Percentiles rank a stretch among this genome's conserved stretches.
Evolutionary conservation across 1,140 invertebrate species (phyloP).

Genomic region (Orius laevigatus): DNA sequence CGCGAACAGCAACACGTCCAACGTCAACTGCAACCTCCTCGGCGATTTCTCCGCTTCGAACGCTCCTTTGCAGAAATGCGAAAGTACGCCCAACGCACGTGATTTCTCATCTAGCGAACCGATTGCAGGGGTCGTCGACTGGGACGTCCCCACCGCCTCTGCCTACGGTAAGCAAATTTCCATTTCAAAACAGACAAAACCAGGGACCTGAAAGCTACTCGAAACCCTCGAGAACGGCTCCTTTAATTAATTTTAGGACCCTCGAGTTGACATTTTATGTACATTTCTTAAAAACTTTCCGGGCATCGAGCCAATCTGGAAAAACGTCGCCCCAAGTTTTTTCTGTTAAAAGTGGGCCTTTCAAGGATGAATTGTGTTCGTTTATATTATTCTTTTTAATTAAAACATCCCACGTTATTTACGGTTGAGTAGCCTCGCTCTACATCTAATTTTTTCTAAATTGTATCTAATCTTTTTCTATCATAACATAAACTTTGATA

Average conservation of each 20-base stretch:
- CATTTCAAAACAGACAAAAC: no score
- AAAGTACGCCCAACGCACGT: constrained; percentile 26
- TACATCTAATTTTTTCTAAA: no score
- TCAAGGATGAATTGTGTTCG: not conserved
- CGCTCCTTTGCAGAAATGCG: constrained; percentile 28
- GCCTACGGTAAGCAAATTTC: constrained; percentile 12
- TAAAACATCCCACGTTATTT: no score
- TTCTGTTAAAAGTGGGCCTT: not conserved
- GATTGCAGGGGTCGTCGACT: constrained; percentile 50
- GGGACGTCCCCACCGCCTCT: constrained; percentile 26
- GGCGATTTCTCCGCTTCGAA: constrained; percentile 12
- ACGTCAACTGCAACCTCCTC: constrained; percentile 17
- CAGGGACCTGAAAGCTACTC: no score
- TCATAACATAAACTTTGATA: no score
- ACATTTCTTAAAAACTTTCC: not conserved
- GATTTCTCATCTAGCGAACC: constrained; percentile 5
- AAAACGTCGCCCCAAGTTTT: no score
- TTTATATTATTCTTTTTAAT: no score
- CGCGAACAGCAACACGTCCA: constrained; percentile 19
- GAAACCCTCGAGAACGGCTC: no score
- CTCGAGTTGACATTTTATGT: not conserved
- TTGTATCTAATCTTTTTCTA: no score
- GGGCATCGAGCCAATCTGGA: no score
- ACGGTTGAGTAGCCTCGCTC: no score
- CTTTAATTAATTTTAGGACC: not conserved